phyloP scores from a whole-genome alignment of 1,140 invertebrate genomes.

The Pissodes strobi region DNA sequence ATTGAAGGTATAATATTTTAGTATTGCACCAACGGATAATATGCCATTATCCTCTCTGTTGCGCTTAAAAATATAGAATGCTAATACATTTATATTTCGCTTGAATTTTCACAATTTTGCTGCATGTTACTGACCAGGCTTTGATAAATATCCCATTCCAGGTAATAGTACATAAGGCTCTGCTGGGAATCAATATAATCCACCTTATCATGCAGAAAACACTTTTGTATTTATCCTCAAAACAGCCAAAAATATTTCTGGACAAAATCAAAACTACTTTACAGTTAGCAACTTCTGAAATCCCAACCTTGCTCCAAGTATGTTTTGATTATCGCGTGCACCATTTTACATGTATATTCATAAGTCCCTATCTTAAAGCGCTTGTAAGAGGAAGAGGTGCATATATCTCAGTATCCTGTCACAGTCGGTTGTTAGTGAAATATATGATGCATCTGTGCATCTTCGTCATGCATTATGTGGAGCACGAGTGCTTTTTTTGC shows the following conservation, averaged over 20 bases:
- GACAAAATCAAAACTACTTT: neutral
- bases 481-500: slow-evolving; percentile 13
- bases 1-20: no score
- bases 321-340: slow-evolving; percentile 15
- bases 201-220: no score
- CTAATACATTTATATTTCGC: no score
- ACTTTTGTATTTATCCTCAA: no score
- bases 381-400: slow-evolving; percentile 22
- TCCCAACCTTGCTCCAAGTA: neutral
- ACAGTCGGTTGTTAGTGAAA: slow-evolving; percentile 24
- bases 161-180: no score
- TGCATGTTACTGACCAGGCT: no score
- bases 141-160: no score
- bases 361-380: slow-evolving; percentile 12
- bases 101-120: no score
- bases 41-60: no score
- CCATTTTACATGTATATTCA: slow-evolving; percentile 28
- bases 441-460: slow-evolving; percentile 24
- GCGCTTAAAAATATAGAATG: no score
- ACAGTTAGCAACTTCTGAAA: neutral
- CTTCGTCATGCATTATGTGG: slow-evolving; percentile 29
- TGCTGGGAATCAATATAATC: no score
- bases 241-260: neutral
- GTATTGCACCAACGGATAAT: no score
- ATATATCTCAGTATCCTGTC: slow-evolving; percentile 22